These are phyloP conservation scores for Papilio protenor DNA, from an alignment of 2,888 invertebrate species.

Conservation along the genomic window DNA sequence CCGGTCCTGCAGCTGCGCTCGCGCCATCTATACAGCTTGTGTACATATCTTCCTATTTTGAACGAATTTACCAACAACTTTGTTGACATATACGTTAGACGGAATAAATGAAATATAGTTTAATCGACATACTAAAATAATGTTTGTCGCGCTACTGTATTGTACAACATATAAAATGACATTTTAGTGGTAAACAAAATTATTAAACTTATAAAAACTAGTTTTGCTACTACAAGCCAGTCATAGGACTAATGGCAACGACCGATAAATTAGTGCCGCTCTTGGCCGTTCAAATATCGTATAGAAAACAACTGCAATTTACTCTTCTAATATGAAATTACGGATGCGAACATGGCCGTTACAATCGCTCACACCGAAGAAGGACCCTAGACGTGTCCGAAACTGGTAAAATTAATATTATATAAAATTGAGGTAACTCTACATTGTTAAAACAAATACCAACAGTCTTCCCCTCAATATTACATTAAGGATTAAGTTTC, in stretches of 20 bases:
- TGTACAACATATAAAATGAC: neutral
- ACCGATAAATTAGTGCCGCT: neutral
- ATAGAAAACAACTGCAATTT: neutral
- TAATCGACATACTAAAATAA: neutral
- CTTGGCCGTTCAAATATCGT: too few species aligned
- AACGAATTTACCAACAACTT: neutral
- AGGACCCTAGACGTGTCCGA: too few species aligned
- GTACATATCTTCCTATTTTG: constrained; percentile 43
- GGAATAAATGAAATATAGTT: neutral
- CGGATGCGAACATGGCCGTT: too few species aligned
- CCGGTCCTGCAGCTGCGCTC: constrained; percentile 80
- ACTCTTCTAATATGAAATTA: neutral
- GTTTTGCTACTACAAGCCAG: neutral
- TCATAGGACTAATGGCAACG: neutral
- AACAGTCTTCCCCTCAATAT: too few species aligned
- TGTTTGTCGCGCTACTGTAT: neutral
- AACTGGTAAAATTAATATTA: too few species aligned
- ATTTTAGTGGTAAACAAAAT: neutral
- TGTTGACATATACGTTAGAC: neutral
- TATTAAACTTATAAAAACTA: neutral
- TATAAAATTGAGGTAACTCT: too few species aligned
- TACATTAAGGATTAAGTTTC: too few species aligned
- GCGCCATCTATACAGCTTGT: constrained; percentile 53
- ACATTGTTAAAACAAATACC: too few species aligned
- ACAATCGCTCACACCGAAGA: too few species aligned